Base-by-base conservation (phyloP, 2,888 invertebrate species). In the Sinodicranocentrus sp. region DNA sequence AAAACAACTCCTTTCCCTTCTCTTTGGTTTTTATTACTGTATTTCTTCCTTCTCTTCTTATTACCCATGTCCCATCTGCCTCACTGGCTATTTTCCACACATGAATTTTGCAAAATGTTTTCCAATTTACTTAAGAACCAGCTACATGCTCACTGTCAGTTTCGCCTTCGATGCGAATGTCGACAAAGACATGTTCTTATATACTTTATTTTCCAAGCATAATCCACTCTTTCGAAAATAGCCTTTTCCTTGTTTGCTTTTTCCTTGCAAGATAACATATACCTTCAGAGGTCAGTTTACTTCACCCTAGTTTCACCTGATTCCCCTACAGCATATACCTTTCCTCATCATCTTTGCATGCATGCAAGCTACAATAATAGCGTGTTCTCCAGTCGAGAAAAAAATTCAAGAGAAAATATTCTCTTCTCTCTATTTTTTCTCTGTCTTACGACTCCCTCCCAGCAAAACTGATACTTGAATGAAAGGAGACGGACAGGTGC, bases 401-500 rank as follows among this genome's bases (percentile, higher is more conserved):
- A n/a, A n/a, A n/a, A n/a, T n/a, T n/a, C n/a, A n/a, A n/a, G n/a
- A n/a, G n/a, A n/a, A n/a, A n/a, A n/a, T n/a, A n/a, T 52, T n/a
- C 52, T 13, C 17, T 52, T n/a, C 10, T 13, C 17, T 52, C 10
- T n/a, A 52, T n/a, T 52, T 52, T 17, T n/a, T n/a, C 17, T 52
- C 10, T 54, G n/a, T 6, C 54, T 54, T 1, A 21, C n/a, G 19
- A 2, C 3, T n/a, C 15, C 52, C 19, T 54, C 19, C 54, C 2
- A n/a, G n/a, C n/a, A n/a, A n/a, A n/a, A n/a, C n/a, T n/a, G n/a
- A 26, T 25, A 59, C 59, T 21, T 59, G 25, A 59, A 59, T 67
- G 68, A 44, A 59, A 52, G 33, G 52, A 68, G 68, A 78, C 44
- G 28, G 68, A 68, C 78, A 78, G 77, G 78, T 78, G 70, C 78